Evolutionary conservation across 2,797 vertebrate species (phyloP).

Genomic region (Sebastes cheni): DNA sequence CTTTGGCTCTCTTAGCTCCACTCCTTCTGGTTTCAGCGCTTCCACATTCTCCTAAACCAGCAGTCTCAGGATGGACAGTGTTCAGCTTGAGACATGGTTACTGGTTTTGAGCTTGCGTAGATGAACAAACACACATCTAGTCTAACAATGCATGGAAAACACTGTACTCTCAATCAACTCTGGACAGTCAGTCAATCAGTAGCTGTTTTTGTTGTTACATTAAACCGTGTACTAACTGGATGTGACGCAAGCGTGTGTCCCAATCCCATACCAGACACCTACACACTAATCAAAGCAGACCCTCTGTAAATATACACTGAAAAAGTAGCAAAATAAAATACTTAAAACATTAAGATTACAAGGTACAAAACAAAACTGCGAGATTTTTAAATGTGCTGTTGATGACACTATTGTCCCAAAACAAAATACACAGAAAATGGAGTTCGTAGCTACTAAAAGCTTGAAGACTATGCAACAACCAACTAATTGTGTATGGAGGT

Average conservation of each 20-base stretch:
- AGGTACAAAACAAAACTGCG: not conserved
- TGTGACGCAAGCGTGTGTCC: not conserved
- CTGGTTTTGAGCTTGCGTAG: not conserved
- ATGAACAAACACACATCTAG: not conserved
- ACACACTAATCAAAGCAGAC: not conserved
- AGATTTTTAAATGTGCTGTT: not conserved
- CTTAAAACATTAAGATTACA: not conserved
- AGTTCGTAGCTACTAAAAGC: not conserved
- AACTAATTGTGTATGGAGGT: not conserved
- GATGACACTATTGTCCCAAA: not conserved
- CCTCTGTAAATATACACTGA: not conserved
- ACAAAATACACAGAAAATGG: not conserved
- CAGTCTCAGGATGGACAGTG: not conserved
- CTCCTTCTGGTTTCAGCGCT: conserved; percentile 4
- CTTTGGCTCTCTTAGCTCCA: conserved; percentile 50
- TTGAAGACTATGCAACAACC: not conserved
- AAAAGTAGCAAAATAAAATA: not conserved
- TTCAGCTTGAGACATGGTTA: not conserved
- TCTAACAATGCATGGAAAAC: not conserved
- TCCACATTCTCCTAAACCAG: not conserved
- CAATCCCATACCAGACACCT: not conserved
- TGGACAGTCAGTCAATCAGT: not conserved
- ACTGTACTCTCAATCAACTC: not conserved
- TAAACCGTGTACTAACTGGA: too few species aligned
- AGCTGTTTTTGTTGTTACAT: not conserved